phyloP scores from a whole-genome alignment of 1,140 invertebrate species.

The Saccostrea echinata region DNA sequence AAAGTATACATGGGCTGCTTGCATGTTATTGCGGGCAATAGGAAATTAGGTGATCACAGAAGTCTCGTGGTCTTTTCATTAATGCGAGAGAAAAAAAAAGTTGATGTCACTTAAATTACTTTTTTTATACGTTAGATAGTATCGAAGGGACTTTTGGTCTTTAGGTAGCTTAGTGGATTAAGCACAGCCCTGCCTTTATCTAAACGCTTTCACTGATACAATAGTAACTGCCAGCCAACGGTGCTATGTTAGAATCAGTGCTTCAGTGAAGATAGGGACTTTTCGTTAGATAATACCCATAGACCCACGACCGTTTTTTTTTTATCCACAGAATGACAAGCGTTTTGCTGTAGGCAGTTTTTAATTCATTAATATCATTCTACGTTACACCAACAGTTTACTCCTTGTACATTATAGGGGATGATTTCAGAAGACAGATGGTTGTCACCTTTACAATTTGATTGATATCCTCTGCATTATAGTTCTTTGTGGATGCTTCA shows the following conservation, averaged over 20 bases:
- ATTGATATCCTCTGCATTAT: constrained; percentile 7
- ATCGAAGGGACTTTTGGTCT: constrained; percentile 30
- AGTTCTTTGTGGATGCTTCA: constrained; percentile 4
- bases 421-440: constrained; percentile 19
- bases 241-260: constrained; percentile 30
- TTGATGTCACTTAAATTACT: constrained; percentile 28
- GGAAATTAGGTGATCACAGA: neutral
- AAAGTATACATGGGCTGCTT: constrained; percentile 1
- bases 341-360: constrained; percentile 24
- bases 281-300: constrained; percentile 29
- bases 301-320: constrained; percentile 21
- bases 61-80: constrained; percentile 26
- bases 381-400: constrained; percentile 9
- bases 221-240: constrained; percentile 17
- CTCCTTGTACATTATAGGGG: neutral
- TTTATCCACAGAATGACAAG: constrained; percentile 1
- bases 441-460: neutral
- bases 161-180: constrained; percentile 37
- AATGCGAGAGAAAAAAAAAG: neutral
- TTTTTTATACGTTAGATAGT: constrained; percentile 30
- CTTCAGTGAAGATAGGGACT: neutral
- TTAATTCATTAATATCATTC: constrained; percentile 34
- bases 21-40: neutral
- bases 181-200: constrained; percentile 19
- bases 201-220: constrained; percentile 31